Conservation (phyloP, 2,113 vertebrate species). For the Penelope pileata region DNA sequence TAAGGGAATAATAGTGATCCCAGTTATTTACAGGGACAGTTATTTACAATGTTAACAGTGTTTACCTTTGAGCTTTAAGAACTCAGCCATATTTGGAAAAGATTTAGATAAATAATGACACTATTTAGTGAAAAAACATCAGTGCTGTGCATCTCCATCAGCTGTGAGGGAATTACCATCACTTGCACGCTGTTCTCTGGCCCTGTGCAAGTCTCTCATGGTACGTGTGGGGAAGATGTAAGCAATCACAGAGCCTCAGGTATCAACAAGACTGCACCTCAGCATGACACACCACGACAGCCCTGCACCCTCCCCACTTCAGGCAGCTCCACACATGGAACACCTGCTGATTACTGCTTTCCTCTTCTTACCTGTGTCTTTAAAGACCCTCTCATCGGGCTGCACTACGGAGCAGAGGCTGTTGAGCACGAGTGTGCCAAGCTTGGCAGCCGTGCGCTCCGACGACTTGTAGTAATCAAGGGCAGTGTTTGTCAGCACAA, state of each 20-base stretch:
- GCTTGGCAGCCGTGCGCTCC: conserved; percentile 87
- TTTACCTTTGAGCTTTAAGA: neutral
- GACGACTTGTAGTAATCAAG: conserved; percentile 92
- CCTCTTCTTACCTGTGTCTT: conserved; percentile 85
- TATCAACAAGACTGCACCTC: neutral
- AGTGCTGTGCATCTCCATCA: neutral
- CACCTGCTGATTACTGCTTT: neutral
- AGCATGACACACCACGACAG: neutral
- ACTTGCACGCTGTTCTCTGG: neutral
- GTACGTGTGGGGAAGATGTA: neutral
- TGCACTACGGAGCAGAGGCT: conserved; percentile 91
- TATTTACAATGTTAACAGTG: neutral
- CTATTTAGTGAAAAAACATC: neutral
- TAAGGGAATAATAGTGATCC: neutral
- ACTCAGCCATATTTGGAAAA: neutral
- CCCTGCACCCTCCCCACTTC: neutral
- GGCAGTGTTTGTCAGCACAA: conserved; percentile 89
- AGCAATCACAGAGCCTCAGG: neutral
- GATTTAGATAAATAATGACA: neutral
- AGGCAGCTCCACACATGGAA: neutral
- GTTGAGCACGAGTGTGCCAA: conserved; percentile 91
- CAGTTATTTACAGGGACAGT: neutral
- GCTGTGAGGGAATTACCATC: neutral
- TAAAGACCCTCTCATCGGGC: conserved; percentile 87
- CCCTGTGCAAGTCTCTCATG: neutral